phyloP scores from a whole-genome alignment of 1,140 invertebrate species.

The Oscheius sp. region DNA sequence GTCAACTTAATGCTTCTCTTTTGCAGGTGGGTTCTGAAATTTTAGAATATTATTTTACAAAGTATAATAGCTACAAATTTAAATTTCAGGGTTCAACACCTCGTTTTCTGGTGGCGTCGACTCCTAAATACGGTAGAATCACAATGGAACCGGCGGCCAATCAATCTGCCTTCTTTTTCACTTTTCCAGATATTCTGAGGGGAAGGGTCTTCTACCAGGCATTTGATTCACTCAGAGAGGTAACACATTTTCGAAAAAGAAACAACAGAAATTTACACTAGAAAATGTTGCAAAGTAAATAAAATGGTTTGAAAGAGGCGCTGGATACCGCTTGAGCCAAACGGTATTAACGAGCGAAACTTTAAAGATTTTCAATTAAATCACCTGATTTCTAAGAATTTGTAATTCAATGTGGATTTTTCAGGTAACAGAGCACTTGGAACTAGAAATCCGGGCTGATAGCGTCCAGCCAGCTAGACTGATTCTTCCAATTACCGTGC shows the following conservation, averaged over 20 bases:
- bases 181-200: constrained; percentile 46
- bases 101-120: constrained; percentile 49
- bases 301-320: no score
- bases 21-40: constrained; percentile 10
- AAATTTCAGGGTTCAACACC: constrained; percentile 51
- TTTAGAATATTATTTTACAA: no score
- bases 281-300: no score
- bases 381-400: no score
- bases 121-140: constrained; percentile 42
- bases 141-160: constrained; percentile 42
- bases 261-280: no score
- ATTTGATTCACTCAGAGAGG: constrained; percentile 16
- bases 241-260: constrained; percentile 3
- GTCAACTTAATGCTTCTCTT: constrained; percentile 47
- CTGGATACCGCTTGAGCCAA: no score
- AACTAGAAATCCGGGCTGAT: constrained; percentile 30
- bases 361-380: no score
- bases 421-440: constrained; percentile 26
- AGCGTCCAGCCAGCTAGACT: constrained; percentile 33
- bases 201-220: constrained; percentile 31
- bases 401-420: background rate
- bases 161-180: constrained; percentile 54
- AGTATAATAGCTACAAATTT: no score
- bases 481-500: constrained; percentile 27
- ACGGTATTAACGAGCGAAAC: no score